Base-by-base conservation (phyloP, 2,113 vertebrate species). In the Pelobates fuscus region DNA sequence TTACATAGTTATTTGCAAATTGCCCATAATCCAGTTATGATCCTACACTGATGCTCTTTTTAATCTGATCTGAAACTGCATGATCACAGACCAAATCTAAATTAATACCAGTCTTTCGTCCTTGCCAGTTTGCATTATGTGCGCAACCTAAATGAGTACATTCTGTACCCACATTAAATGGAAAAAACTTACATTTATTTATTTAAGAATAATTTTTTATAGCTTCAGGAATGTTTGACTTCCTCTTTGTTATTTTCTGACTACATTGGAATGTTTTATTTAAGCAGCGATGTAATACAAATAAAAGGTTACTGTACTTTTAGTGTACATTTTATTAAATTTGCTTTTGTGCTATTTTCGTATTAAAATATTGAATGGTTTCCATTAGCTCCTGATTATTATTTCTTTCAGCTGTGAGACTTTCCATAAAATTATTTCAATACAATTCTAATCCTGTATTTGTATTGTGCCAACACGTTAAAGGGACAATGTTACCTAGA, bases 101-200 rank as follows among this genome's bases (percentile, higher is more conserved):
- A 71, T 71, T 27, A 74, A 24, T 57, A 58, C 49, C 29, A 66
- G 62, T 55, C 44, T 57, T 74, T 55, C 57, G 29, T 65, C 46
- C 46, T 43, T 74, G 61, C 60, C 2, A 30, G 60, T 66, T 74
- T 74, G 54, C 60, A 58, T 74, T 66, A 57, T 55, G 49, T 29
- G 41, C n/a, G 14, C 71, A 58, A 58, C 30, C 62, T 74, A 74
- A 73, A 74, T 74, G 52, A 74, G 71, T 58, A 74, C 62, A 66
- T 74, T 58, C 49, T 66, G 71, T 57, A 44, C 62, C 15, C 4
- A 61, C 46, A 46, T 61, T n/a, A 41, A 66, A 21, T 58, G 62
- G 30, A 66, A 29, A 74, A 73, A 71, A 71, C 41, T n/a, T 65
- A 37, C 26, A 74, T 65, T 65, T 57, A 66, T 66, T 57, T 54